Percentiles rank a stretch among this genome's conserved stretches.
Conservation (phyloP, 2,888 invertebrate species). For the Synergus gifuensis region DNA sequence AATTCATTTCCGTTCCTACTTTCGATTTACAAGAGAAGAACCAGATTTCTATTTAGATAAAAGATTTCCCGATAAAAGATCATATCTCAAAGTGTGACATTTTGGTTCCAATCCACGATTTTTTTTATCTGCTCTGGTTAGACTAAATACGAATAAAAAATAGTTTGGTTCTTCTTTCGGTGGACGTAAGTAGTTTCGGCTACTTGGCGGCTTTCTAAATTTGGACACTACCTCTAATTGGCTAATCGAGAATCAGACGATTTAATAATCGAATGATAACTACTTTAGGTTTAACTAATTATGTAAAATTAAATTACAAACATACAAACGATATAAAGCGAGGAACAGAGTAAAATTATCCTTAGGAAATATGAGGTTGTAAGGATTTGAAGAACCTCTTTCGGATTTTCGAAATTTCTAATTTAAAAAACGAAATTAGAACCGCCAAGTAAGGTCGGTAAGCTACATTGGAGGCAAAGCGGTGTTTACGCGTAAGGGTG, state of each 20-base stretch:
- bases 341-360: not conserved
- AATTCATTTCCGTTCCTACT: not conserved
- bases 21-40: not conserved
- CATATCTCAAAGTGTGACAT: too few species aligned
- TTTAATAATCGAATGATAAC: not conserved
- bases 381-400: too few species aligned
- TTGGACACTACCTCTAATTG: not conserved
- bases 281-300: not conserved
- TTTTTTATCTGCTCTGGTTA: too few species aligned
- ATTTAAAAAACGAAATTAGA: not conserved
- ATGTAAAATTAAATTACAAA: not conserved
- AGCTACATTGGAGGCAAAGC: slow-evolving; percentile 55
- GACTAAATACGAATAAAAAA: too few species aligned
- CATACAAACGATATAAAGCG: not conserved
- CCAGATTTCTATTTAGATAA: not conserved
- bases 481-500: slow-evolving; percentile 62
- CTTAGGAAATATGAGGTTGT: too few species aligned
- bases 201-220: not conserved
- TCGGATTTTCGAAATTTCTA: not conserved
- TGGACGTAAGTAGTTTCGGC: too few species aligned
- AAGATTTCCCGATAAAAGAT: too few species aligned
- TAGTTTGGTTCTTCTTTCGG: too few species aligned
- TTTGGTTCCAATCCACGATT: too few species aligned
- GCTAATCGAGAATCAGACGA: not conserved
- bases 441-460: slow-evolving; percentile 23